Evolutionary conservation across 2,888 invertebrate species (phyloP), one percentile per base, ranked within the genome.

Genomic region (Phytoseiulus persimilis): DNA sequence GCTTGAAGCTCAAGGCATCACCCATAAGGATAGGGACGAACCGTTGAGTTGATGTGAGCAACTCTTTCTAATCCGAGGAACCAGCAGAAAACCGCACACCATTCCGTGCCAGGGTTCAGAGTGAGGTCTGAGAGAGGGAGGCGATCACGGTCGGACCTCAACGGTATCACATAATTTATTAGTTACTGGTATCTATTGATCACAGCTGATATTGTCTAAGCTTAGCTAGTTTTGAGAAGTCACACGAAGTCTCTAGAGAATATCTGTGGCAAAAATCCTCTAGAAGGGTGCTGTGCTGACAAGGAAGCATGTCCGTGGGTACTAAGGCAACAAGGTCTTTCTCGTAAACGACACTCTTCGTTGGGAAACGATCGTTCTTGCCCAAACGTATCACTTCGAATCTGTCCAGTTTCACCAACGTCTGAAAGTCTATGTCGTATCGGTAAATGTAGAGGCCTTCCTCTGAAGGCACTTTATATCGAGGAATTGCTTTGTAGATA

Each of bases 371-470:
- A n/a, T 87, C 87, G 33, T 45, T 39, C 14, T 14, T 87, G 5
- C 33, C 87, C 18, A 39, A 39, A n/a, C 87, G 32, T 39, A 87
- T 33, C 33, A 87, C 87, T 39, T 87, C 87, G 23, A 87, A 87
- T 32, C 87, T 28, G 32, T 87, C 87, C 39, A 87, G 39, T n/a
- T 45, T 31, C 32, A 33, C 33, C 11, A 87, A 23, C 33, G 32
- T 87, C 87, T 87, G 87, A 0, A 87, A 33, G 31, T 32, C 87
- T 11, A n/a, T 31, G 33, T 87, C 87, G 32, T 87, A 87, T 11
- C 87, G 87, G 23, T 87, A 87, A 28, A 87, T 87, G 32, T 87
- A 87, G n/a, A 87, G 45, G 87, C 87, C 87, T 87, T 87, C 87
- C 18, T 31, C 87, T n/a, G 45, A 28, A n/a, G 87, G 87, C 32